Percentiles rank a stretch among this genome's conserved stretches.
phyloP scores from a whole-genome alignment of 1,140 invertebrate genomes.

The Phthorimaea operculella region DNA sequence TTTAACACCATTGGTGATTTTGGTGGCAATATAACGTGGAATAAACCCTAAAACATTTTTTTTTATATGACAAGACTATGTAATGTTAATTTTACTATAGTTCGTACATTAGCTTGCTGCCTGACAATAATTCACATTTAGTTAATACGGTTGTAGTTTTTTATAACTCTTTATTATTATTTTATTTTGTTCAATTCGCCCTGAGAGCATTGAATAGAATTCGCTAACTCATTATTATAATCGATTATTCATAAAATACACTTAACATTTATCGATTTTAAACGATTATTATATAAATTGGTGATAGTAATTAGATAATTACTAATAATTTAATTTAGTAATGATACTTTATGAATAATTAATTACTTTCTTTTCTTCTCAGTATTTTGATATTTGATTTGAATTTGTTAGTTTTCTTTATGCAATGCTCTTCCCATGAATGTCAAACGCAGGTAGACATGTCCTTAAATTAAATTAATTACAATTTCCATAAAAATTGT shows the following conservation, averaged over 20 bases:
- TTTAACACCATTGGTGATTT: too few species aligned
- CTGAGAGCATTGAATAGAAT: conserved; percentile 13
- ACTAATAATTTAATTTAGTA: conserved; percentile 1
- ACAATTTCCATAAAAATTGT: too few species aligned
- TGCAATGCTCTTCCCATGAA: conserved; percentile 4
- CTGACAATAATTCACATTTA: conserved; percentile 49
- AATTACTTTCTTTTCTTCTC: neutral
- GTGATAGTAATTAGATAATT: neutral
- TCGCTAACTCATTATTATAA: conserved; percentile 8
- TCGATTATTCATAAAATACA: too few species aligned
- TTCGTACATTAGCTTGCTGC: conserved; percentile 40
- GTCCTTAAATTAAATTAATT: neutral
- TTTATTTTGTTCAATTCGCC: conserved; percentile 11
- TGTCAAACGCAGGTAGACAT: neutral
- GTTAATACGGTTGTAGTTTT: conserved; percentile 30
- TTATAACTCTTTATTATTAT: conserved; percentile 18
- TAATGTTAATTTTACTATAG: conserved; percentile 24
- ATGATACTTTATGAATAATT: neutral
- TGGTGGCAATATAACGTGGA: too few species aligned
- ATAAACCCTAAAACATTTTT: neutral
- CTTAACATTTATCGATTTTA: too few species aligned
- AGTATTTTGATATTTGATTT: neutral
- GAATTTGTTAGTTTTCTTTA: neutral
- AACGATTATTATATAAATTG: neutral
- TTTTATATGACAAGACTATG: conserved; percentile 30